These are phyloP conservation scores for Synergus gifuensis DNA, from an alignment of 2,888 invertebrate genomes.

Conservation along the genomic window DNA sequence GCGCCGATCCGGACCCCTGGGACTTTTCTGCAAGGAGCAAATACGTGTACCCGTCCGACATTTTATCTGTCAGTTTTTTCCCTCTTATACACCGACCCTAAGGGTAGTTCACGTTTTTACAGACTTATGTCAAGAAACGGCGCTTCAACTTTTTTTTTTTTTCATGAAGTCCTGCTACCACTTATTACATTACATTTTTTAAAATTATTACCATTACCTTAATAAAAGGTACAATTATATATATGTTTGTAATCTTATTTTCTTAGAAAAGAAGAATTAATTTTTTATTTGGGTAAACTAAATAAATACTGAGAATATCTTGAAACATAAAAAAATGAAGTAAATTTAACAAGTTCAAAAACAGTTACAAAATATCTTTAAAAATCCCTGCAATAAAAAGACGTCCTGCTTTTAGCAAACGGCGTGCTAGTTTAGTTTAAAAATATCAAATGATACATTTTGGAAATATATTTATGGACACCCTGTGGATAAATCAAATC, in stretches of 20 bases:
- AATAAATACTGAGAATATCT: background rate
- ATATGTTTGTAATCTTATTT: background rate
- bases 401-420: no score
- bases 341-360: no score
- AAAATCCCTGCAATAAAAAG: no score
- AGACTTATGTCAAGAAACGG: constrained; percentile 53
- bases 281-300: background rate
- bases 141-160: constrained; percentile 49
- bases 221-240: background rate
- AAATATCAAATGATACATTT: no score
- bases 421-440: no score
- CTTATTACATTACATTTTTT: background rate
- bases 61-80: constrained; percentile 58
- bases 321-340: no score
- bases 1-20: constrained; percentile 52
- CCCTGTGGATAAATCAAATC: no score
- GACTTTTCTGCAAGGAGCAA: constrained; percentile 48
- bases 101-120: constrained; percentile 49
- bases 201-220: constrained; percentile 1
- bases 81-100: constrained; percentile 49
- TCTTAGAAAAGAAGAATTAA: background rate
- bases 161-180: constrained; percentile 35
- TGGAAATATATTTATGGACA: no score
- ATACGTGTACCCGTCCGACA: constrained; percentile 56
- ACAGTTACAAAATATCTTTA: no score